These are phyloP conservation scores for cat (Felis catus) DNA, from an alignment of 2,113 vertebrate genomes.

Conservation along the genomic window F.catus_Fca126_mat1.0 CM031414.1:139989001-139989500, in stretches of 20 bases:
- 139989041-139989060: not conserved
- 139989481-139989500: too few species aligned
- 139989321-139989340: not conserved
- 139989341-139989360: rapidly evolving
- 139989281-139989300: too few species aligned
- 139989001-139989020: not conserved
- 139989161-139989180: not conserved
- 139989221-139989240: too few species aligned
- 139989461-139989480: rapidly evolving
- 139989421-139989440: not conserved
- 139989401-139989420: not conserved
- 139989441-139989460: rapidly evolving
- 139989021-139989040: not conserved
- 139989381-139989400: not conserved
- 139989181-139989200: rapidly evolving
- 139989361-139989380: rapidly evolving
- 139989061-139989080: not conserved
- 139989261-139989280: not conserved
- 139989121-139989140: rapidly evolving
- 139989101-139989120: not conserved
- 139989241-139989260: not conserved
- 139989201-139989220: rapidly evolving
- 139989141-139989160: rapidly evolving
- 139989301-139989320: not conserved
- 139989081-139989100: not conserved